Percentiles rank a stretch among this genome's conserved stretches.
Conservation (phyloP, 2,113 vertebrate species). For the Bos indicus region DNA sequence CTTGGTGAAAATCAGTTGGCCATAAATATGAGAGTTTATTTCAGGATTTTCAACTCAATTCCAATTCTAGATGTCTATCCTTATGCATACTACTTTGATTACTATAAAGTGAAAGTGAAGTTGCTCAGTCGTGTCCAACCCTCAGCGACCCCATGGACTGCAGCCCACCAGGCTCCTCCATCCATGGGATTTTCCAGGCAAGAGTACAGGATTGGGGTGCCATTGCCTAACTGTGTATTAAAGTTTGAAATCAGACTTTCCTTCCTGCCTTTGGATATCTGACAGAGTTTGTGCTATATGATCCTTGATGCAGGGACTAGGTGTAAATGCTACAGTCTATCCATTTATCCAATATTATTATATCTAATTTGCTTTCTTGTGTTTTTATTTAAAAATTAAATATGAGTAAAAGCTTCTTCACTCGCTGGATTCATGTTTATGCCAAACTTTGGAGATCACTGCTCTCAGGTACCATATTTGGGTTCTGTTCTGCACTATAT, state of each 20-base stretch:
- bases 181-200: too few relatives aligned
- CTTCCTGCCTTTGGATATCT: background rate
- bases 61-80: background rate
- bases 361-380: background rate
- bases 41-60: background rate
- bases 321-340: background rate
- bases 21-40: background rate
- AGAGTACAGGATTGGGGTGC: too few relatives aligned
- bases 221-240: background rate
- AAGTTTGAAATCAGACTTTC: background rate
- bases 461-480: background rate
- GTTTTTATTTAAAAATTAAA: background rate
- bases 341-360: background rate
- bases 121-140: too few relatives aligned
- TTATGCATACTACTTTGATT: background rate
- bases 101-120: background rate
- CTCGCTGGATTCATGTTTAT: background rate
- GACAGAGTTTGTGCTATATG: background rate
- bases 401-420: background rate
- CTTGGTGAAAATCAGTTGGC: background rate
- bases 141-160: too few relatives aligned
- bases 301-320: background rate
- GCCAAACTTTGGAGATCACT: background rate
- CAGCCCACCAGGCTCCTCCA: too few relatives aligned
- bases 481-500: background rate